Conservation (phyloP, 2,888 invertebrate genomes). For the Yponomeuta plumbellus region DNA sequence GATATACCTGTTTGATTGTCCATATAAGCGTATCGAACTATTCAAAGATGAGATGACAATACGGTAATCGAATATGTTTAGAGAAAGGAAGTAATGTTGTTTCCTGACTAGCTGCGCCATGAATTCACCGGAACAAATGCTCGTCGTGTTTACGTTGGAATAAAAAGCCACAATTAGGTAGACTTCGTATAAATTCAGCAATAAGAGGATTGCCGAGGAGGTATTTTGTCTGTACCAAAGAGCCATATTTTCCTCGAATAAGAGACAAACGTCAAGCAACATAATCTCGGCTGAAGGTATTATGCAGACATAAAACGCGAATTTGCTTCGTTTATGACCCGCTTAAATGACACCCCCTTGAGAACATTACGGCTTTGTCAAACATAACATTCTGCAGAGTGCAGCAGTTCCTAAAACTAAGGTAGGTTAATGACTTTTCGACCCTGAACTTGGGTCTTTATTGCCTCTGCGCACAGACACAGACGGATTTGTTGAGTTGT, state of each 20-base stretch:
- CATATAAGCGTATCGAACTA: no score
- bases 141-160: no score
- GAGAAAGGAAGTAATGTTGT: no score
- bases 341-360: slow-evolving; percentile 49
- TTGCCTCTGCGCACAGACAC: no score
- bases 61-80: no score
- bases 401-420: slow-evolving; percentile 54
- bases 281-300: neutral
- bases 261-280: neutral
- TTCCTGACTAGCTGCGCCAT: no score
- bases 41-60: no score
- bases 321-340: slow-evolving; percentile 56
- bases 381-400: slow-evolving; percentile 61
- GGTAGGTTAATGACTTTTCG: neutral
- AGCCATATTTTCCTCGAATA: neutral
- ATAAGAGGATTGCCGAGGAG: no score
- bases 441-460: slow-evolving; percentile 40
- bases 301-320: slow-evolving; percentile 45
- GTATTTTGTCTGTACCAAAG: no score
- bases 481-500: no score
- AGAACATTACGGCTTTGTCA: slow-evolving; percentile 28
- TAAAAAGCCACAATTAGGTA: neutral
- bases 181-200: neutral
- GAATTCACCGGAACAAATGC: no score
- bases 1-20: neutral